Evolutionary conservation across 2,888 invertebrate genomes (phyloP), one percentile per base, ranked within the genome.

Genomic region (Aphodius granarius): DNA sequence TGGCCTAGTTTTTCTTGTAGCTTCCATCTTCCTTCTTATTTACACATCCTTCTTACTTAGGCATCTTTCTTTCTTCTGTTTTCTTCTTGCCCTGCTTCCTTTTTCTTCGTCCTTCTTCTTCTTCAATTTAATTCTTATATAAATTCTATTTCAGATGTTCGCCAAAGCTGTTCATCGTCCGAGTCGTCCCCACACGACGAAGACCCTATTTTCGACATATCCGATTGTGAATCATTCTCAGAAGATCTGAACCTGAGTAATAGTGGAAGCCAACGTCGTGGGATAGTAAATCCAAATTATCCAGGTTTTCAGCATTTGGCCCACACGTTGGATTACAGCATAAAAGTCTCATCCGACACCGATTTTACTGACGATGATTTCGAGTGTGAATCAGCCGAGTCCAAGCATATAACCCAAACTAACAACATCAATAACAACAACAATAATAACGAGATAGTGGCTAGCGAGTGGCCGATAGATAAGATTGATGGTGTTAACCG

Each of bases 251-350:
- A 87, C 81, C 79, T 84, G 78, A 78, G 75, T 75, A 77, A 78
- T 82, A 75, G 76, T 66, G 81, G 83, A 66, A 76, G 77, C 78
- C 86, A 87, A 83, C 91, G 91, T 74, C 89, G 93, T 81, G 94
- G 94, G 80, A 94, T 94, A 81, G 92, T 94, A 82, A 95, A 95
- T 88, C 94, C 94, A 72, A 95, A 95, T 87, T 95, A 95, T 88
- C 93, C 94, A 19, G 94, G 95, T 75, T 95, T 95, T 86, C 94
- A 95, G 85, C 94, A 94, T 86, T 89, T 94, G 82, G 94, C 94
- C 17, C 92, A 93, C 83, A 93, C 93, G 77, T 88, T 94, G 80
- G 91, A 86, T 78, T 85, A 84, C 78, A 81, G 82, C 78, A 83
- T 84, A 75, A 86, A 85, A 79, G 81, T 82, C 66, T 82, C 83